Evolutionary conservation across 1,140 invertebrate genomes (phyloP), one percentile per base, ranked within the genome.

Genomic region (Latrodectus geometricus): DNA sequence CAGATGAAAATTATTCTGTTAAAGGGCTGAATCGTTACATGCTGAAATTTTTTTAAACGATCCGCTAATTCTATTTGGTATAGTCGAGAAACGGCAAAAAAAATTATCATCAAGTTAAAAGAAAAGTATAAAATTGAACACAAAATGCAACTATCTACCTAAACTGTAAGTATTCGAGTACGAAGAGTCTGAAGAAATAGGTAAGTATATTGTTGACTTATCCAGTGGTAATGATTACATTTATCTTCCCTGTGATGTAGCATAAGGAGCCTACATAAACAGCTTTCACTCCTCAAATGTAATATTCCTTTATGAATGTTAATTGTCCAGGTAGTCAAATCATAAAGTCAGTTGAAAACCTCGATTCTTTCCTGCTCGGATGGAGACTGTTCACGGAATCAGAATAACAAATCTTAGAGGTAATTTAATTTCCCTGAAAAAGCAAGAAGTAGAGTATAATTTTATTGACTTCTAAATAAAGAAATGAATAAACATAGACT

Each of bases 131-230:
- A 17, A 21, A 35, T 75, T 66, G 81, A 75, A 66, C 66, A 74
- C 56, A 20, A 49, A 75, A 84, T 7, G 23, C 35, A 49, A 52
- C n/a, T 73, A 66, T 12, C 52, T 84, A 11, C 56, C 65, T 84
- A 72, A 68, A 49, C 23, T 84, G 54, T 84, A 75, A 75, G 81
- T 56, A 3, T 84, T 84, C 66, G 81, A 84, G 54, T 82, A 82
- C 35, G 49, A 75, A 48, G 15, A 84, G 9, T 8, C 12, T 23
- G 70, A 84, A 66, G 70, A 84, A n/a, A 66, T 52, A 73, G 72
- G 54, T n/a, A 70, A 75, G 68, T 56, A 75, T 50, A 52, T 79
- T 65, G 81, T 72, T 49, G 54, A 84, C n/a, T n/a, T 84, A 61
- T 70, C 50, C 9, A 23, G 15, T 17, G 49, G 20, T 9, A 50